phyloP scores from a whole-genome alignment of 2,113 vertebrate genomes.

The Carollia perspicillata region DNA sequence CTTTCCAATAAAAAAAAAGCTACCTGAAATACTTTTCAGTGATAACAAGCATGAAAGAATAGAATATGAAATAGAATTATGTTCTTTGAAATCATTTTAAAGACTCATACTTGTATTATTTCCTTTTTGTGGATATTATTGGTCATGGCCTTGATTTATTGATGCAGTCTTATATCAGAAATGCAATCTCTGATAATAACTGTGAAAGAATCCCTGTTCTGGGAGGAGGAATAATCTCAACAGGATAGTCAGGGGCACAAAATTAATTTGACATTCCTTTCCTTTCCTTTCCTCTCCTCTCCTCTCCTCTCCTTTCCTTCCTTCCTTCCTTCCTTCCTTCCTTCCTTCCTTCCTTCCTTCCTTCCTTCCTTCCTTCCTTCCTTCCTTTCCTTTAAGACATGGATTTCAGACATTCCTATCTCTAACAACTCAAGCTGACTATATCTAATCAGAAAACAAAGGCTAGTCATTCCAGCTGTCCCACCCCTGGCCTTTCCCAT shows the following conservation, averaged over 20 bases:
- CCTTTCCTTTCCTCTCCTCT: neutral
- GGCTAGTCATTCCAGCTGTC: neutral
- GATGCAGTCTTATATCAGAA: conserved; percentile 37
- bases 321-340: neutral
- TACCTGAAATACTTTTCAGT: neutral
- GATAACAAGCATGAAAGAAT: conserved; percentile 11
- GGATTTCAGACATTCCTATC: neutral
- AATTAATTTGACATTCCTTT: conserved; percentile 25
- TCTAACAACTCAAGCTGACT: conserved; percentile 30
- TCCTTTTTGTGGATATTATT: conserved; percentile 28
- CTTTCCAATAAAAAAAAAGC: neutral
- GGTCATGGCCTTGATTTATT: conserved; percentile 40
- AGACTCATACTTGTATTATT: neutral
- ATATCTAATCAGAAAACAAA: conserved; percentile 50
- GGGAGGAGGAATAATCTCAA: neutral
- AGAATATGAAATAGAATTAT: conserved; percentile 33
- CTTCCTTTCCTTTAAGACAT: neutral
- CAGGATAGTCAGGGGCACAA: neutral
- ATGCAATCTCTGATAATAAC: conserved; percentile 3
- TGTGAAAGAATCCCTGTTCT: neutral
- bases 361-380: neutral
- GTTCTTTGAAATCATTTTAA: conserved; percentile 20
- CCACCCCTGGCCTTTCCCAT: conserved; percentile 22
- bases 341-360: neutral
- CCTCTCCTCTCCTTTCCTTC: neutral